Percentiles rank a stretch among this genome's conserved stretches.
These are phyloP conservation scores for Suricata suricatta DNA, from an alignment of 2,113 vertebrate species.

Conservation along the genomic window DNA sequence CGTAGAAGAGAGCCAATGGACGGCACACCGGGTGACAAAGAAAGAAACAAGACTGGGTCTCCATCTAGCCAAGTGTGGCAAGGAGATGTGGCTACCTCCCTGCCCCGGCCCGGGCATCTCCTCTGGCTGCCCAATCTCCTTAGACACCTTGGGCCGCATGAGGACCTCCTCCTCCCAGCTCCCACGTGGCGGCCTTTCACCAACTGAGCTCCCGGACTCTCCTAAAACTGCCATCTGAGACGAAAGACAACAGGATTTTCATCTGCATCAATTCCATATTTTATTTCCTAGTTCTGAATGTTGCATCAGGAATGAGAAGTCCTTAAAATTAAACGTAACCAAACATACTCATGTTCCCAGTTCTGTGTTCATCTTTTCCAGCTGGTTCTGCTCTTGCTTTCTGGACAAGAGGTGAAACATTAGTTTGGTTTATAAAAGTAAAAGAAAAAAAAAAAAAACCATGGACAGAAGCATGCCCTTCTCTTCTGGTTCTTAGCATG, in stretches of 20 bases:
- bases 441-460: neutral
- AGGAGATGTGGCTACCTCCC: accelerated
- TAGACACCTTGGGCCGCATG: too few species aligned
- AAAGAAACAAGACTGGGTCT: neutral
- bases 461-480: slow-evolving; percentile 76
- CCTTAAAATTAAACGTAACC: slow-evolving; percentile 74
- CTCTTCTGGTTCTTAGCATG: slow-evolving; percentile 82
- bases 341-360: slow-evolving; percentile 72
- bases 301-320: slow-evolving; percentile 76
- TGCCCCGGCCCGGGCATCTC: accelerated
- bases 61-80: accelerated
- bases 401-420: slow-evolving; percentile 72
- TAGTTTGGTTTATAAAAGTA: slow-evolving; percentile 27
- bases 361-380: slow-evolving; percentile 72
- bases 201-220: slow-evolving; percentile 59
- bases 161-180: accelerated
- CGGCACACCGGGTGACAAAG: neutral
- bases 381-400: slow-evolving; percentile 66
- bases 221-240: slow-evolving; percentile 76
- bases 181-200: neutral
- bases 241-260: slow-evolving; percentile 75
- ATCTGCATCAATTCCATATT: slow-evolving; percentile 69
- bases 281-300: slow-evolving; percentile 80
- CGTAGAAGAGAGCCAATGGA: too few species aligned
- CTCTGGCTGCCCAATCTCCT: too few species aligned